Evolutionary conservation across 2,888 invertebrate genomes (phyloP), one percentile per base, ranked within the genome.

Genomic region (Agrotis clavis): DNA sequence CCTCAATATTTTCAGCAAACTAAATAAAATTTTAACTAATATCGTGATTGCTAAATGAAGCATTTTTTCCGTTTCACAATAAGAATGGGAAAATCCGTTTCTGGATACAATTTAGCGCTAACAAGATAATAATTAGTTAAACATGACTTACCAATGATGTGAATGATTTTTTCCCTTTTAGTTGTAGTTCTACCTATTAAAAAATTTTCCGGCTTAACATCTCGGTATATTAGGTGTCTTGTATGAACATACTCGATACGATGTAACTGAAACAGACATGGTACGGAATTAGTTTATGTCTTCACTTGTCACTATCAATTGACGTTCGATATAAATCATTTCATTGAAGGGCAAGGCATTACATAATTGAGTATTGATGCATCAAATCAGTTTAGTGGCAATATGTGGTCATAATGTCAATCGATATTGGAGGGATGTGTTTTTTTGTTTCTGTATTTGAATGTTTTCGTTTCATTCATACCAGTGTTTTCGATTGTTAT

Each of bases 201-300:
- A 97, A 99, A 99, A 97, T 99, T 99, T 97, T 99, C 99, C 90
- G 99, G 99, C 96, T 99, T 99, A 82, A 99, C 99, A 97, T 99
- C 99, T 92, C 99, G 98, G 97, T 99, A 99, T 96, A 99, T 99
- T 95, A 99, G 97, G 97, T 99, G 99, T 96, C 99, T 99, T 94
- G 99, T 98, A 97, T 99, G 99, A 92, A 99, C 99, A 97, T 99
- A 99, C 97, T 99, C 99, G 97, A 99, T 99, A 97, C 99, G 98
- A 97, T 99, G 98, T 96, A 99, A 97, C 99, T 99, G 97, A 86
- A 97, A 97, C 83, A 89, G 83, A 91, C 82, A 86, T 71, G 25
- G 57, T 14, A 47, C 59, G 25, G 48, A 53, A 84, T 85, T 81
- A 83, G 61, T 66, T 65, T 57, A 67, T 77, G 69, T 7, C 66